Conservation (phyloP, 2,797 vertebrate genomes). For the Rhadinocentrus ornatus region DNA sequence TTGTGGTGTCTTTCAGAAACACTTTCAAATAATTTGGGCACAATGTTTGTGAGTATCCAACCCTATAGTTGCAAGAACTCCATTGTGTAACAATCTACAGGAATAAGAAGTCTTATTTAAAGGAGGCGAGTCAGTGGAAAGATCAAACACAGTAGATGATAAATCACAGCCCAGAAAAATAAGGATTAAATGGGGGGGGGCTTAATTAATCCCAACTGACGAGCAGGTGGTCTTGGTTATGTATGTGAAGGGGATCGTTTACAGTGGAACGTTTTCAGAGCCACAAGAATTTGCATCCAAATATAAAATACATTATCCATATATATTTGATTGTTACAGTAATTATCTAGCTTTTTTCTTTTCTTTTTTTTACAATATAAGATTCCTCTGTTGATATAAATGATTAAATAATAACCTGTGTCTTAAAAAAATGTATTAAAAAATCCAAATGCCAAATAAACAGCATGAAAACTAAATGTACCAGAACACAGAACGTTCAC, state of each 20-base stretch:
- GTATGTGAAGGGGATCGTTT: too few relatives aligned
- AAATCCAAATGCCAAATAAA: neutral
- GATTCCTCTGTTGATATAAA: too few relatives aligned
- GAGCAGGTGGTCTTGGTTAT: constrained; percentile 1
- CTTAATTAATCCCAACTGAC: constrained; percentile 39
- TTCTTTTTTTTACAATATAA: too few relatives aligned
- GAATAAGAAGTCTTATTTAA: constrained; percentile 14
- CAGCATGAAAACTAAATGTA: neutral
- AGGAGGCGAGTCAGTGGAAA: constrained; percentile 15
- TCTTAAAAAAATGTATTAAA: too few relatives aligned
- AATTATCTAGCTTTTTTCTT: too few relatives aligned
- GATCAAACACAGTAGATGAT: constrained; percentile 13
- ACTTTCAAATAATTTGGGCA: constrained; percentile 29
- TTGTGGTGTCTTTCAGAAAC: constrained; percentile 45
- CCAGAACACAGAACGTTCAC: neutral
- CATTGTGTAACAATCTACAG: constrained; percentile 25
- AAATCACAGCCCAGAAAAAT: constrained; percentile 24
- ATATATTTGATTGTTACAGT: too few relatives aligned
- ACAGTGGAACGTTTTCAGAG: neutral
- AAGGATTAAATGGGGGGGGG: constrained; percentile 16
- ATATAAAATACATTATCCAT: too few relatives aligned
- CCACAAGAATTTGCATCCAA: constrained; percentile 14
- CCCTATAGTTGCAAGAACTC: constrained; percentile 21
- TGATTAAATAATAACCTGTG: too few relatives aligned
- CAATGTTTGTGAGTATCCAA: constrained; percentile 17